phyloP scores from a whole-genome alignment of 2,113 vertebrate species.

The Phalacrocorax carbo region DNA sequence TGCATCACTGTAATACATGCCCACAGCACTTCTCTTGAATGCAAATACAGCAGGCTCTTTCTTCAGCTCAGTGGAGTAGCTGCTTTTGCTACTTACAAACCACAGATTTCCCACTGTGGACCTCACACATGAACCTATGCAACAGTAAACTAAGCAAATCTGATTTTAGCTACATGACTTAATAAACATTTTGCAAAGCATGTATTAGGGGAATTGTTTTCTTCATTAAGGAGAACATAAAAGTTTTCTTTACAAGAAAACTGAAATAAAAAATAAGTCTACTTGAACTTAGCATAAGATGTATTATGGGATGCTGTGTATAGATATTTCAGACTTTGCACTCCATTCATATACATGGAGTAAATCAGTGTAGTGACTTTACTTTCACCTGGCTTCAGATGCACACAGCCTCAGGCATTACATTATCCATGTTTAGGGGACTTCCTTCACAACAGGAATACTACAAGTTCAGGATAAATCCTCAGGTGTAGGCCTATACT shows the following conservation, averaged over 20 bases:
- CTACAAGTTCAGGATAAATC: neutral
- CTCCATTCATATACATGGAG: neutral
- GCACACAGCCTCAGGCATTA: accelerated
- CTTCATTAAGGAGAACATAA: neutral
- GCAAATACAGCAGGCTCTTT: neutral
- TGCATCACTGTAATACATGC: neutral
- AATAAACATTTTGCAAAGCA: neutral
- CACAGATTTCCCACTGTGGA: neutral
- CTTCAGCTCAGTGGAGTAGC: neutral
- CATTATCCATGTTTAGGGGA: neutral
- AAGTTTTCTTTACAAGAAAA: neutral
- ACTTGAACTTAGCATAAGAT: neutral
- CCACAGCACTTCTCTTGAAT: neutral
- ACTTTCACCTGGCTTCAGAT: neutral
- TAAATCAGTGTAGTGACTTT: neutral
- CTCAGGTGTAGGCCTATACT: neutral
- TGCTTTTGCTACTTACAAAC: neutral
- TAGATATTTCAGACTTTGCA: neutral
- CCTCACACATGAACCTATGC: neutral
- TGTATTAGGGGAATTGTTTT: neutral
- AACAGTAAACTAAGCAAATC: neutral
- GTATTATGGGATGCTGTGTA: neutral
- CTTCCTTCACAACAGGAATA: neutral
- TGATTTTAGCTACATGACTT: neutral
- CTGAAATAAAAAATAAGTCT: neutral